Base-by-base conservation (phyloP, 2,113 vertebrate species). In the Crotophaga sulcirostris region DNA sequence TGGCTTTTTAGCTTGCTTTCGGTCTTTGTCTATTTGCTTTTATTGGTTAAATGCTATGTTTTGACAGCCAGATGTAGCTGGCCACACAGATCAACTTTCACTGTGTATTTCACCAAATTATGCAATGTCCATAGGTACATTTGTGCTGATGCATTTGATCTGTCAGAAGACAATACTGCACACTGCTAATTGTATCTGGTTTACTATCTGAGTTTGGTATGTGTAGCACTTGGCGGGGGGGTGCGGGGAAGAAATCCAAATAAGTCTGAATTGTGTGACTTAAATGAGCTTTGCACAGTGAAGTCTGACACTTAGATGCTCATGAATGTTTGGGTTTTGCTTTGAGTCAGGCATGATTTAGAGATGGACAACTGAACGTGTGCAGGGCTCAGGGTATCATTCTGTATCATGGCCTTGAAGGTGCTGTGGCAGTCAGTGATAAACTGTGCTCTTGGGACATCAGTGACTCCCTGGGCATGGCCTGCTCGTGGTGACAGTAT, bases 161-260 rank as follows among this genome's bases (percentile, higher is more conserved):
- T 73, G 34, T 60, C 68, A 86, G 51, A 51, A 70, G 83, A 79
- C 25, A 38, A 64, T 76, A 13, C 19, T 68, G 45, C 40, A 13
- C 0, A 0, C 58, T 76, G 67, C 59, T 73, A 3, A 34, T 14
- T 52, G 38, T 67, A 73, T 66, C 47, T 79, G 44, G 5, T 7
- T 86, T 60, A 83, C n/a, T 55, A 18, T 63, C 60, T 16, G 25
- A 38, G 34, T 36, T 72, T 75, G 36, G 12, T 19, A 3, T 12
- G 13, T 36, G 21, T 16, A 36, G 31, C 45, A 25, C 4, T 44
- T n/a, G n/a, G n/a, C n/a, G 51, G 26, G 29, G 28, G 8, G 3
- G 2, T 9, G 1, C n/a, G 11, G 36, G 31, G 23, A 23, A 7
- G 7, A 19, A 49, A 28, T 34, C 7, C 17, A 1, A 2, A 0